phyloP scores from a whole-genome alignment of 1,140 invertebrate genomes.

The Grapholita molesta region DNA sequence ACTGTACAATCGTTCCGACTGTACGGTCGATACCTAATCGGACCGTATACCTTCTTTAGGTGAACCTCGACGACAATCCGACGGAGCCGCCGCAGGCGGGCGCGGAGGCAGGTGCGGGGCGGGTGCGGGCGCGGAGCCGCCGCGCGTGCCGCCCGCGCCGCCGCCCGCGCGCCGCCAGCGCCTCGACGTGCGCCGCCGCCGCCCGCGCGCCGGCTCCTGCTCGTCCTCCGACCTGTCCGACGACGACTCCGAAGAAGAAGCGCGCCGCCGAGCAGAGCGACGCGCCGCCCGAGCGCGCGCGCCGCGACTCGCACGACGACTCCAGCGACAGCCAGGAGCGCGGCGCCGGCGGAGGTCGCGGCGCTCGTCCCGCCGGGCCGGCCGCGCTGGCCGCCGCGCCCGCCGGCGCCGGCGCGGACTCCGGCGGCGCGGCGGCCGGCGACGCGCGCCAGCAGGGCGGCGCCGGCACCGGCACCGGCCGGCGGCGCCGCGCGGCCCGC shows the following conservation, averaged over 20 bases:
- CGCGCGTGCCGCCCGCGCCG: constrained; percentile 47
- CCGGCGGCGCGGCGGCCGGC: constrained; percentile 49
- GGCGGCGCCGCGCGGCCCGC: constrained; percentile 77
- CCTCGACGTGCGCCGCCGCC: constrained; percentile 66
- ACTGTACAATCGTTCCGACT: no score
- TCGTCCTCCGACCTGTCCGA: constrained; percentile 94
- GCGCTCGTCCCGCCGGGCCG: constrained; percentile 50
- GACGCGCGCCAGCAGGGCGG: constrained; percentile 52
- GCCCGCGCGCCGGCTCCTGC: constrained; percentile 88
- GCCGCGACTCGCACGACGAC: constrained; percentile 86
- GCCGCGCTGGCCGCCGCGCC: constrained; percentile 73
- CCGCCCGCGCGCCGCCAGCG: constrained; percentile 51
- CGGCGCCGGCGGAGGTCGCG: constrained; percentile 75
- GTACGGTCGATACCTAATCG: no score
- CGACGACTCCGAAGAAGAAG: constrained; percentile 90
- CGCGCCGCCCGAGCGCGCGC: constrained; percentile 79
- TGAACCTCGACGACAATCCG: constrained; percentile 34
- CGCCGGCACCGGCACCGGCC: constrained; percentile 56
- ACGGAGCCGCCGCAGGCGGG: constrained; percentile 45
- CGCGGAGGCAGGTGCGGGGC: no score
- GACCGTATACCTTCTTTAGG: no score
- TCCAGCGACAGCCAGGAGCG: constrained; percentile 86
- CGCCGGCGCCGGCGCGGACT: constrained; percentile 33
- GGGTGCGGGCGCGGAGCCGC: constrained; percentile 49
- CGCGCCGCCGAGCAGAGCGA: constrained; percentile 84